These are phyloP conservation scores for Nycticebus coucang DNA, from an alignment of 2,113 vertebrate genomes.

Conservation along the genomic window DNA sequence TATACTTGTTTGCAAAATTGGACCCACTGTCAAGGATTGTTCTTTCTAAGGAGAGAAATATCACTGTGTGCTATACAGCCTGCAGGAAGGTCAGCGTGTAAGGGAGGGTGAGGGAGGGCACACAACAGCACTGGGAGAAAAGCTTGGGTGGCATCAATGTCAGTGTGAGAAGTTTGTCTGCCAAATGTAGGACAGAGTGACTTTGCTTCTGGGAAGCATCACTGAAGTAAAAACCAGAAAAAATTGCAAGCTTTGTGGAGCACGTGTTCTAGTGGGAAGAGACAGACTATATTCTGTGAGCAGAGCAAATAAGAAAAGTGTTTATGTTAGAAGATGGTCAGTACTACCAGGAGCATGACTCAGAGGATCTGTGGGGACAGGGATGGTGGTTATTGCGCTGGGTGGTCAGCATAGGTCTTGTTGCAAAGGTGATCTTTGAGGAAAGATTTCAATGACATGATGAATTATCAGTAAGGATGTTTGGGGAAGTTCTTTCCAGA, in stretches of 20 bases:
- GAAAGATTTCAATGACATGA: not conserved
- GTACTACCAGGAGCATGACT: too few relatives aligned
- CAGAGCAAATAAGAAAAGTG: too few relatives aligned
- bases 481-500: not conserved
- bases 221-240: not conserved
- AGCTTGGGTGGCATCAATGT: not conserved
- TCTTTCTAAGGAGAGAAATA: not conserved
- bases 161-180: not conserved
- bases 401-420: not conserved
- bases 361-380: not conserved
- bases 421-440: not conserved
- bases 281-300: not conserved
- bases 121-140: not conserved
- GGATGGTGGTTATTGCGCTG: not conserved
- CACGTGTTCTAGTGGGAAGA: not conserved
- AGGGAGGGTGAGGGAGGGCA: not conserved
- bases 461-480: not conserved
- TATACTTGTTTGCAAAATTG: too few relatives aligned
- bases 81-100: not conserved
- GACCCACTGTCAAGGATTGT: too few relatives aligned
- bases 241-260: not conserved
- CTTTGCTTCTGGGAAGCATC: not conserved
- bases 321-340: too few relatives aligned
- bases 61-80: not conserved
- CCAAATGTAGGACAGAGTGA: not conserved